These are phyloP conservation scores for Hyppa rectilinea DNA, from an alignment of 2,888 invertebrate genomes.

Conservation along the genomic window DNA sequence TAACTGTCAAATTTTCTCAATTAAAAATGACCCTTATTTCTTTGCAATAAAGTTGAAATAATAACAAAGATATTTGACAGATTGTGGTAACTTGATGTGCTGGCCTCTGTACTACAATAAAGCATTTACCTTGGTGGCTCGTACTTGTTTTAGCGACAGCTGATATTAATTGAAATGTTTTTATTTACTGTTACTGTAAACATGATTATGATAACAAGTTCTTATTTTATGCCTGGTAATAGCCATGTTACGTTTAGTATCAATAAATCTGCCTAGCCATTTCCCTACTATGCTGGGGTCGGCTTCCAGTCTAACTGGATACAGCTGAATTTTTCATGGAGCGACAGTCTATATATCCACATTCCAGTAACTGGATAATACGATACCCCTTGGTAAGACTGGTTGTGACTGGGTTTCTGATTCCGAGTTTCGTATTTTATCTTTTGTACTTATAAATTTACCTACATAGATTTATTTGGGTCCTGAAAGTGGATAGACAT, in stretches of 20 bases:
- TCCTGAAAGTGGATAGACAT: neutral
- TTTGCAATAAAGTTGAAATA: no score
- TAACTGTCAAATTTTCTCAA: no score
- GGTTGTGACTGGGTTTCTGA: no score
- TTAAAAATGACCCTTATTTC: no score
- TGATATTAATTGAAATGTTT: conserved; percentile 18
- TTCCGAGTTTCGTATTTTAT: no score
- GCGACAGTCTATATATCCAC: no score
- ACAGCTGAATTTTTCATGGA: neutral
- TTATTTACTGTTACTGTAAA: conserved; percentile 24
- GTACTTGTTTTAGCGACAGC: conserved; percentile 6
- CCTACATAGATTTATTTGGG: no score
- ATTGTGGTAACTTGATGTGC: no score
- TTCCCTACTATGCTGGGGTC: neutral
- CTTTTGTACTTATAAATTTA: neutral
- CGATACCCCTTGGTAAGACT: no score
- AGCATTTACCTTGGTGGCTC: conserved; percentile 31
- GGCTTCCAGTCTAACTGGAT: neutral
- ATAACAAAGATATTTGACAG: no score
- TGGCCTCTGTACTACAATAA: conserved; percentile 47
- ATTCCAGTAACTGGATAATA: no score
- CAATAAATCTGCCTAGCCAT: neutral
- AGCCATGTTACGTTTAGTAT: neutral
- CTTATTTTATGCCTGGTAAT: neutral
- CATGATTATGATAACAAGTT: conserved; percentile 2